phyloP scores from a whole-genome alignment of 2,113 vertebrate genomes.

The Kobus ellipsiprymnus region DNA sequence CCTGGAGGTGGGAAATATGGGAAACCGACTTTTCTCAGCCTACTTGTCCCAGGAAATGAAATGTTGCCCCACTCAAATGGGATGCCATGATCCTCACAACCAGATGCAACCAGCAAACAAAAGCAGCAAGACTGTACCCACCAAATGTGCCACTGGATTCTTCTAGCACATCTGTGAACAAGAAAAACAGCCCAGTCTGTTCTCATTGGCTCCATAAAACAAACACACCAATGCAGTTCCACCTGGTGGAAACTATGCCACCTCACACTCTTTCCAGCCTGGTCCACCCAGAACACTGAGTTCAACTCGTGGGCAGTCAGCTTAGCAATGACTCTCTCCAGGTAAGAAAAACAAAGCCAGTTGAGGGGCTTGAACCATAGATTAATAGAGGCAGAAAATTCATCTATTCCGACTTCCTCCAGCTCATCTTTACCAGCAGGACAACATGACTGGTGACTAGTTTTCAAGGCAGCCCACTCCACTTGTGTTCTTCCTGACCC shows the following conservation, averaged over 20 bases:
- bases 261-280: background rate
- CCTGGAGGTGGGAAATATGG: background rate
- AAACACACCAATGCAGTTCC: background rate
- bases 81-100: background rate
- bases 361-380: background rate
- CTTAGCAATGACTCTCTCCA: background rate
- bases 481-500: background rate
- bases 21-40: background rate
- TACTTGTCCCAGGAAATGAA: background rate
- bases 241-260: background rate
- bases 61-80: background rate
- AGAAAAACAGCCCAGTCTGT: background rate
- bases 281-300: background rate
- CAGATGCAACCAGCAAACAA: background rate
- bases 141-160: background rate
- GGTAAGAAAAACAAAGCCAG: background rate
- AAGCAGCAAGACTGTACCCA: background rate
- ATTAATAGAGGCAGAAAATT: background rate
- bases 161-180: background rate
- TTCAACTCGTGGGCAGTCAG: background rate
- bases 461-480: background rate
- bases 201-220: background rate
- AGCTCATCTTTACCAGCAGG: background rate
- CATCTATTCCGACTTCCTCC: background rate
- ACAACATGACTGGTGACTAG: background rate